phyloP scores from a whole-genome alignment of 2,113 vertebrate genomes.

The Irena cyanogastra region DNA sequence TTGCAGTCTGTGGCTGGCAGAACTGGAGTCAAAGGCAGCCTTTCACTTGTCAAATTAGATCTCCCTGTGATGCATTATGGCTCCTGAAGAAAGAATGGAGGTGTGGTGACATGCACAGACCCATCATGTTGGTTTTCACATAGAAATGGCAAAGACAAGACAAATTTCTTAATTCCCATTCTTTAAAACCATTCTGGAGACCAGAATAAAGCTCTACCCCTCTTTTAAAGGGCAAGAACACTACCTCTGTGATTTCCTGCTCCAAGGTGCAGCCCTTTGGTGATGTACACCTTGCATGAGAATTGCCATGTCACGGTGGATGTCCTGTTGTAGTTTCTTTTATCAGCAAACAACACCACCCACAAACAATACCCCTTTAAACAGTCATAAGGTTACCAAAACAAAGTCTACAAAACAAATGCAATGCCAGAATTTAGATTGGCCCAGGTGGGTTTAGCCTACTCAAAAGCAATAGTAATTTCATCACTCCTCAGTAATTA shows the following conservation, averaged over 20 bases:
- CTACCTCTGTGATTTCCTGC: not conserved
- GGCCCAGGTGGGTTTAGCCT: not conserved
- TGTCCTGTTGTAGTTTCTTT: not conserved
- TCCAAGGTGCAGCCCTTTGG: not conserved
- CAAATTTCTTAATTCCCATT: not conserved
- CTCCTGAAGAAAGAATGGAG: not conserved
- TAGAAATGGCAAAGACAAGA: not conserved
- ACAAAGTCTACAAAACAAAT: not conserved
- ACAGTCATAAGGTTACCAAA: not conserved
- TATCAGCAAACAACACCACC: not conserved
- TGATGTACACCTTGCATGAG: not conserved
- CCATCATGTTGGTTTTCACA: accelerated
- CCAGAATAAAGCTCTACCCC: not conserved
- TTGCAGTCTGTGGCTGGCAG: not conserved
- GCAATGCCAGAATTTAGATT: accelerated
- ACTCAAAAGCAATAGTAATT: not conserved
- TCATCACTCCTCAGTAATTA: not conserved
- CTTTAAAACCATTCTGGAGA: not conserved
- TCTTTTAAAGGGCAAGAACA: not conserved
- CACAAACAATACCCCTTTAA: not conserved
- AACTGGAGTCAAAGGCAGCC: not conserved
- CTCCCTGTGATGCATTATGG: not conserved
- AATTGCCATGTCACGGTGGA: accelerated
- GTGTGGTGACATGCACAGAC: not conserved
- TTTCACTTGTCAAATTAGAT: not conserved